A percentile compares a stretch with the other conserved stretches of the same genome.
Evolutionary conservation across 2,797 vertebrate species (phyloP).

Genomic region (Sebastes hubbsi): DNA sequence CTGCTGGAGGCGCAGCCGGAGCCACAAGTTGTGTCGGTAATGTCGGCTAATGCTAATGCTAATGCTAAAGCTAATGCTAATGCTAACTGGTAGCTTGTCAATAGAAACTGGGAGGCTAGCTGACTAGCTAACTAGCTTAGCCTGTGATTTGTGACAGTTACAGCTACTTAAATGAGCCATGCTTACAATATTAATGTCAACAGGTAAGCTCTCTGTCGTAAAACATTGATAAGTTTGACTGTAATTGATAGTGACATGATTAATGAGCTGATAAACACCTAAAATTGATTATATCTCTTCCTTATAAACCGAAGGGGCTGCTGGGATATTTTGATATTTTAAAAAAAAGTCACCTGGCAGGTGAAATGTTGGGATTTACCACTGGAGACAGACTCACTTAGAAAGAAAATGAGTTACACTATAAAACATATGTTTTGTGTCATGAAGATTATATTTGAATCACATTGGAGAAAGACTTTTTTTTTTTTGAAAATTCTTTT

Average conservation of each 20-base stretch:
- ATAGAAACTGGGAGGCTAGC: constrained; percentile 25
- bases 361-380: neutral
- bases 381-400: neutral
- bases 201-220: fast-evolving
- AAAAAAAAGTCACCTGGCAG: neutral
- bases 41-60: constrained; percentile 35
- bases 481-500: too few relatives aligned
- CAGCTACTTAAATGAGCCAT: neutral
- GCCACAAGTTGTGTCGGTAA: constrained; percentile 64
- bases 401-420: neutral
- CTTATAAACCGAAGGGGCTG: neutral
- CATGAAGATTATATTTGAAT: neutral
- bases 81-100: constrained; percentile 22
- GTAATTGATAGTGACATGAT: neutral
- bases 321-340: neutral
- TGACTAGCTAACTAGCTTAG: constrained; percentile 7
- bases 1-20: constrained; percentile 67
- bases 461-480: neutral
- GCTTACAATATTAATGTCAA: fast-evolving
- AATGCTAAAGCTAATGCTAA: neutral
- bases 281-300: neutral
- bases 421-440: neutral
- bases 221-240: neutral
- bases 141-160: neutral
- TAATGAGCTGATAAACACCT: neutral